A percentile compares a stretch with the other conserved stretches of the same genome.
Conservation (phyloP, 2,797 vertebrate species). For the Rhynchonycteris naso region DNA sequence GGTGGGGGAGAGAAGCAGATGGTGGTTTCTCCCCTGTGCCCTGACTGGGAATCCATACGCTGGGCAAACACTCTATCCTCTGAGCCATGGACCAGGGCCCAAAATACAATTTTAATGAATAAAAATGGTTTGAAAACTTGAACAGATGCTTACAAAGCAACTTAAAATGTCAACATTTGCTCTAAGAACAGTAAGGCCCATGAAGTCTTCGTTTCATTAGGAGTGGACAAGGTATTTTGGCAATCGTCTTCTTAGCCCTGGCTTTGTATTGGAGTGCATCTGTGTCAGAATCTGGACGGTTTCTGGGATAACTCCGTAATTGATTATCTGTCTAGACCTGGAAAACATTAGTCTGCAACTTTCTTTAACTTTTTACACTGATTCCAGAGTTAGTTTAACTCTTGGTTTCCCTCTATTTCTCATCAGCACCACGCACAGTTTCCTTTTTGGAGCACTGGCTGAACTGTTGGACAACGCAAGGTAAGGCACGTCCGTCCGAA, state of each 20-base stretch:
- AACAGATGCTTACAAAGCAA: background rate
- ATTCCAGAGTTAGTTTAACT: background rate
- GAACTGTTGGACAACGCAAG: conserved; percentile 80
- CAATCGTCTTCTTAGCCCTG: background rate
- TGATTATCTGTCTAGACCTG: conserved; percentile 2
- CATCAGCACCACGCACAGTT: conserved; percentile 73
- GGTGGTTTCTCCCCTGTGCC: no score
- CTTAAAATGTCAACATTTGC: background rate
- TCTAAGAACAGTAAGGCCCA: background rate
- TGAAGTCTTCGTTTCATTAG: background rate
- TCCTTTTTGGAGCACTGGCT: conserved; percentile 79
- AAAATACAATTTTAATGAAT: background rate
- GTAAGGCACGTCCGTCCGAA: conserved; percentile 19
- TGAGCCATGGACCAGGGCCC: no score
- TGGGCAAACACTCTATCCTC: no score
- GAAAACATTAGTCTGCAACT: background rate
- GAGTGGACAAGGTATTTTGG: background rate
- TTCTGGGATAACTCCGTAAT: background rate
- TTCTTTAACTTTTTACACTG: background rate
- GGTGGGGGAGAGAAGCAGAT: no score
- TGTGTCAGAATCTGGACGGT: background rate
- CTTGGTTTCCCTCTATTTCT: background rate
- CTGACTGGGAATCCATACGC: no score
- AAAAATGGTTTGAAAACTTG: background rate
- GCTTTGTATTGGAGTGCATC: background rate